A percentile compares a stretch with the other conserved stretches of the same genome.
These are phyloP conservation scores for Plumapathes pennacea DNA, from an alignment of 92 coral and sea anemone genomes.

Conservation along the genomic window DNA sequence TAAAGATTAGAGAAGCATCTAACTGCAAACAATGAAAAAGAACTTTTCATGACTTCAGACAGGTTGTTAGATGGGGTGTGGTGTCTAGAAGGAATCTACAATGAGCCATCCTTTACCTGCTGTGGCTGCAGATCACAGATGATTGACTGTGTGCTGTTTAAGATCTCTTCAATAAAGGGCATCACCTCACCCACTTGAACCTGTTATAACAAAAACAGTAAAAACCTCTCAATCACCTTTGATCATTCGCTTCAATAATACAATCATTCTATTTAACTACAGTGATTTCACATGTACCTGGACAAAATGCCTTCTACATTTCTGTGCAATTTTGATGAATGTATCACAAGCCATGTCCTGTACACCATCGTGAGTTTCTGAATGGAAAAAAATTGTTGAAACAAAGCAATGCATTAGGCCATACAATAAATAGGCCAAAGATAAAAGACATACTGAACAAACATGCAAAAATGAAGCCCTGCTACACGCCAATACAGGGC, in stretches of 20 bases:
- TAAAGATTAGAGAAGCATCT: no score
- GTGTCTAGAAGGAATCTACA: no score
- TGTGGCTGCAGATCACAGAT: conserved; percentile 97
- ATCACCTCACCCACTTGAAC: conserved; percentile 99
- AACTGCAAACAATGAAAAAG: no score
- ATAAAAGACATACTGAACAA: no score
- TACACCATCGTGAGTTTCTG: conserved; percentile 99
- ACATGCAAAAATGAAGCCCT: no score
- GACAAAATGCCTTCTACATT: conserved; percentile 95
- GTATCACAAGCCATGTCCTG: conserved; percentile 99
- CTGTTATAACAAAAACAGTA: conserved; percentile 20
- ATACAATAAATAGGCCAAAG: not conserved
- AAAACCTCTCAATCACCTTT: not conserved
- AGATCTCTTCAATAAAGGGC: conserved; percentile 98
- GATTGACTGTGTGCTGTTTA: conserved; percentile 93
- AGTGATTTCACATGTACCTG: conserved; percentile 54
- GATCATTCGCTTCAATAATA: not conserved
- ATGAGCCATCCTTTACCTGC: no score
- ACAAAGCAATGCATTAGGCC: not conserved
- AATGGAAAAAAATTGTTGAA: not conserved
- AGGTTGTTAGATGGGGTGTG: no score
- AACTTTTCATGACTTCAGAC: no score
- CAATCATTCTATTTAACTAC: not conserved
- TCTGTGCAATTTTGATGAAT: conserved; percentile 98
- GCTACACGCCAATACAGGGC: not conserved